Evolutionary conservation across 2,888 invertebrate species (phyloP), one percentile per base, ranked within the genome.

Genomic region (Melanostoma mellinum): DNA sequence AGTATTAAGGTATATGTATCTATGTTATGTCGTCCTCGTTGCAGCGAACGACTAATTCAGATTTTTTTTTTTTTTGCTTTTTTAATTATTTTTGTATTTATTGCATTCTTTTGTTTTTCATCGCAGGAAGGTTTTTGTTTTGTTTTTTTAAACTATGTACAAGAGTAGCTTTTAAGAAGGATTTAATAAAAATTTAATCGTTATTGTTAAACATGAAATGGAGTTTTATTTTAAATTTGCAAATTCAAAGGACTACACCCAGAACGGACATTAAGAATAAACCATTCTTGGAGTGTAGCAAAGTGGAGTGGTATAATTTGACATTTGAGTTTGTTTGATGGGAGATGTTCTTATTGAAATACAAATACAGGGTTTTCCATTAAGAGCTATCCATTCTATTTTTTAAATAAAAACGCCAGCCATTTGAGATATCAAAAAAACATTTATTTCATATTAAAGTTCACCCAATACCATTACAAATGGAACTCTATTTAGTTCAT

Each of bases 41-140:
- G 61, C 61, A 63, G 48, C 36, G 61, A 63, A 63, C 36, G 48
- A 48, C 61, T 63, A 30, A 48, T 30, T 35, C 35, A 20, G 46
- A 44, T 44, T 6, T 33, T 35, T 20, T 46, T 46, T 3, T n/a
- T 58, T 60, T 32, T n/a, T 9, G 33, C 35, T 36, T 36, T 30
- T 2, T 42, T 8, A 20, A 6, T 55, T 40, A n/a, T 40, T 40
- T 56, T 81, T 53, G 53, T 82, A 82, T 82, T 82, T 82, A 82
- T 82, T 82, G 73, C 58, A 77, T 82, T 73, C 65, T 82, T 82
- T 82, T 77, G 77, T 82, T 73, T 77, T 65, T 52, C 44, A 52
- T 50, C 63, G 55, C 56, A 40, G n/a, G 10, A 60, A 71, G 61
- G 50, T 73, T 20, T 20, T 20, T 20, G 20, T 20, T 20, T 20